Evolutionary conservation across 1,140 invertebrate species (phyloP).

Genomic region (Heliothis subflexa): DNA sequence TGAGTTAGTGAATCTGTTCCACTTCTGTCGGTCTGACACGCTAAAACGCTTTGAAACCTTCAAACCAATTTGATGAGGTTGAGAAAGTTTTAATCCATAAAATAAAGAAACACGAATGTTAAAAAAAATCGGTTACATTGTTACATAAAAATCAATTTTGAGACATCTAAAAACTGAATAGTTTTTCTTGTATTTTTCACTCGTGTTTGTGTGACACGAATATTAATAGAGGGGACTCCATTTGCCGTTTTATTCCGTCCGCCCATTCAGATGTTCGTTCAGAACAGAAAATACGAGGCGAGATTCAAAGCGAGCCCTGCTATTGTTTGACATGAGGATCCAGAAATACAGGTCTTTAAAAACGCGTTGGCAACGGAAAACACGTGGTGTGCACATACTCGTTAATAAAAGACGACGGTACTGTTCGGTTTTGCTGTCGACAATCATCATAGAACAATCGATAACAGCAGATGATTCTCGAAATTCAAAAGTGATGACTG

Average conservation of each 20-base stretch:
- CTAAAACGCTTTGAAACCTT: too few species aligned
- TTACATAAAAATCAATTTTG: not conserved
- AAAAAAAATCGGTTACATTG: too few species aligned
- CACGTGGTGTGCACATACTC: conserved; percentile 10
- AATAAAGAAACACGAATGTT: not conserved
- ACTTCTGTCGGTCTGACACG: too few species aligned
- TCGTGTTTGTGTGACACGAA: not conserved
- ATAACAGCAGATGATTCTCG: conserved; percentile 5
- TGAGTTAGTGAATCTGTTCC: too few species aligned
- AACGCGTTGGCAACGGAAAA: not conserved
- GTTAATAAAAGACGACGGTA: conserved; percentile 8
- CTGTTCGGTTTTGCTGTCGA: conserved; percentile 8
- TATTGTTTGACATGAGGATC: conserved; percentile 5
- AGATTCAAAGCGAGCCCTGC: conserved; percentile 11
- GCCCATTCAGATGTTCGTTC: not conserved
- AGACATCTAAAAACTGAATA: not conserved
- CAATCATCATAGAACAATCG: conserved; percentile 14
- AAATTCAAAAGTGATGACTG: not conserved
- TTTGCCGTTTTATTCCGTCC: too few species aligned
- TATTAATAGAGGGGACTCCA: not conserved
- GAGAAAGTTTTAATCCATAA: too few species aligned
- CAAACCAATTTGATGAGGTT: too few species aligned
- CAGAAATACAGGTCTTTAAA: not conserved
- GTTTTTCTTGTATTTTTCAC: not conserved
- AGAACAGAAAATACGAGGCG: conserved; percentile 1